Evolutionary conservation across 2,888 invertebrate genomes (phyloP), one percentile per base, ranked within the genome.

Genomic region (Periphyllus acericola): DNA sequence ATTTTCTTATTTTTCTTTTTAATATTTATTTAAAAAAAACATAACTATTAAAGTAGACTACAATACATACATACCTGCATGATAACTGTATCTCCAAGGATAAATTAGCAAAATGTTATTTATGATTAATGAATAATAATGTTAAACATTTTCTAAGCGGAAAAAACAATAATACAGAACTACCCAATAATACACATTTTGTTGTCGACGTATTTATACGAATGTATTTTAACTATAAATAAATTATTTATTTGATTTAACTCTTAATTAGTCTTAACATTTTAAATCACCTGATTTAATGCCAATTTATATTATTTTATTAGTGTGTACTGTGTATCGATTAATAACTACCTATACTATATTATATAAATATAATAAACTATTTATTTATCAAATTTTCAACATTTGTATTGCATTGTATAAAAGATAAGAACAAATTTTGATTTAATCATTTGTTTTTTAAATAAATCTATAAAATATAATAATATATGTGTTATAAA

Each of bases 21-120:
- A 46, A 78, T 85, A 85, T 78, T 66, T 71, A 34, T 34, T 76
- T 71, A 71, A n/a, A 46, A 78, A 68, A 85, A 3, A 34, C 76
- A 84, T 84, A 78, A 84, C 78, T 76, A 78, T 78, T 52, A 71
- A 34, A 52, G 32, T 34, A 34, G 40, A 71, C 34, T 78, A 85
- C 32, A 76, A 74, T 84, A n/a, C 29, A 46, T 78, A 52, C 85
- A 85, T 85, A 78, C 66, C 34, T 78, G 17, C 66, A 68, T 52
- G 60, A 85, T 85, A 78, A 78, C 52, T 85, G 66, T 85, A 75
- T 46, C 40, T 85, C 68, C 60, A 68, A 78, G 40, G 78, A 78
- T 85, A 85, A 85, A 78, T 78, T 76, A 85, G 40, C 46, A 46
- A 11, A 46, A 46, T 14, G 14, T 46, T 46, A 1, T 14, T 46